Evolutionary conservation across 2,888 invertebrate genomes (phyloP).

Genomic region (Elmis aenea): DNA sequence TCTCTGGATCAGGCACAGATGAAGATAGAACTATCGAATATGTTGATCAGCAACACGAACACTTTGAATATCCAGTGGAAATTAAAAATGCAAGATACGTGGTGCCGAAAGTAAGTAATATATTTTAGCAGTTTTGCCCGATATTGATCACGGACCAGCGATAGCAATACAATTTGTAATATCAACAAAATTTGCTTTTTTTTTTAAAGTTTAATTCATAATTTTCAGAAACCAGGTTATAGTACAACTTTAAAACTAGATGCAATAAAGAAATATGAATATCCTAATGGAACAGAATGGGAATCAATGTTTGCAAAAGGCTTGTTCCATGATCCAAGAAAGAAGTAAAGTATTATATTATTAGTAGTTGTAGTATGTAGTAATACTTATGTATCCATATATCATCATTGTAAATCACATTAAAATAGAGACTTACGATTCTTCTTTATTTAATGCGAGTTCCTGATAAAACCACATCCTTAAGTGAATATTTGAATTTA

Average conservation of each 20-base stretch:
- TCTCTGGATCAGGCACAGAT: constrained; percentile 65
- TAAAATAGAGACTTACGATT: no score
- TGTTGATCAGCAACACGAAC: constrained; percentile 86
- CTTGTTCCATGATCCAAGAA: constrained; percentile 51
- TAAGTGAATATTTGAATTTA: no score
- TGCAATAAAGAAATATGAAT: constrained; percentile 64
- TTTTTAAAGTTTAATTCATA: constrained; percentile 8
- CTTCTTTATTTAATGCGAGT: no score
- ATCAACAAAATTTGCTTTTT: no score
- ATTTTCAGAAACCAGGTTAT: constrained; percentile 67
- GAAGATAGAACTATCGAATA: constrained; percentile 76
- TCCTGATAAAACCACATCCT: no score
- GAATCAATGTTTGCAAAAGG: constrained; percentile 59
- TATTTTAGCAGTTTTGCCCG: no score
- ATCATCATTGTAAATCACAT: constrained; percentile 1
- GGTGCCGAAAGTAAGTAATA: constrained; percentile 61
- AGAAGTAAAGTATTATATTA: constrained; percentile 12
- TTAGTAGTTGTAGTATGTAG: background rate
- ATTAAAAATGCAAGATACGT: constrained; percentile 68
- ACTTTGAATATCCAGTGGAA: constrained; percentile 70
- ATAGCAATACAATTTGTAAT: no score
- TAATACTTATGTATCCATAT: background rate
- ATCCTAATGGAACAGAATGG: constrained; percentile 79
- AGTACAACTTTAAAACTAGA: constrained; percentile 71
- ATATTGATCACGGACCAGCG: no score